A percentile compares a stretch with the other conserved stretches of the same genome.
These are phyloP conservation scores for Stenchaetothrips biformis DNA, from an alignment of 2,888 invertebrate species.

Conservation along the genomic window DNA sequence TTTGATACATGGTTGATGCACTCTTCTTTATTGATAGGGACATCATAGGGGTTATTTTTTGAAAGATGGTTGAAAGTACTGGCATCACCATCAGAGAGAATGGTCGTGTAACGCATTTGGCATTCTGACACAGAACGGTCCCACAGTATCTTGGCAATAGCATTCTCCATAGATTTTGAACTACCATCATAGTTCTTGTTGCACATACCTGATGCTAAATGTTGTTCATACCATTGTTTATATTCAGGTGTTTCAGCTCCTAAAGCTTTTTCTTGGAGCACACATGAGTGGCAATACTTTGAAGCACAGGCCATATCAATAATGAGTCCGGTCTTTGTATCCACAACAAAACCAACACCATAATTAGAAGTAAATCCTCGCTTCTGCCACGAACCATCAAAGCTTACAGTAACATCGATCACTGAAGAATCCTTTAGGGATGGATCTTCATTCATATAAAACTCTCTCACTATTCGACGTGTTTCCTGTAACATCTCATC, in stretches of 20 bases:
- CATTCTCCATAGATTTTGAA: constrained; percentile 36
- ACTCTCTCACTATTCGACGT: constrained; percentile 1
- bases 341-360: constrained; percentile 36
- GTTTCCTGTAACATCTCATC: constrained; percentile 16
- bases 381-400: constrained; percentile 36
- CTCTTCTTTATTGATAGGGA: constrained; percentile 30
- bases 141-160: constrained; percentile 33
- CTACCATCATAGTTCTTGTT: constrained; percentile 34
- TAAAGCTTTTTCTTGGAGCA: constrained; percentile 31
- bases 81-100: constrained; percentile 32
- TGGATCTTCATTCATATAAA: constrained; percentile 22
- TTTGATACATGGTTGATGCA: constrained; percentile 34
- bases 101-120: constrained; percentile 30
- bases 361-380: constrained; percentile 36
- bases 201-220: constrained; percentile 32
- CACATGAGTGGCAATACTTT: constrained; percentile 36
- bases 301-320: constrained; percentile 35
- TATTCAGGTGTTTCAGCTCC: constrained; percentile 34
- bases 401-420: constrained; percentile 33
- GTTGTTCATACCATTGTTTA: constrained; percentile 35
- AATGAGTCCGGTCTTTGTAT: constrained; percentile 34
- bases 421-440: constrained; percentile 19
- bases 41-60: constrained; percentile 27
- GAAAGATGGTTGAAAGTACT: constrained; percentile 30
- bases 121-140: constrained; percentile 29